phyloP scores from a whole-genome alignment of 2,888 invertebrate species.

The Andrena marginata region DNA sequence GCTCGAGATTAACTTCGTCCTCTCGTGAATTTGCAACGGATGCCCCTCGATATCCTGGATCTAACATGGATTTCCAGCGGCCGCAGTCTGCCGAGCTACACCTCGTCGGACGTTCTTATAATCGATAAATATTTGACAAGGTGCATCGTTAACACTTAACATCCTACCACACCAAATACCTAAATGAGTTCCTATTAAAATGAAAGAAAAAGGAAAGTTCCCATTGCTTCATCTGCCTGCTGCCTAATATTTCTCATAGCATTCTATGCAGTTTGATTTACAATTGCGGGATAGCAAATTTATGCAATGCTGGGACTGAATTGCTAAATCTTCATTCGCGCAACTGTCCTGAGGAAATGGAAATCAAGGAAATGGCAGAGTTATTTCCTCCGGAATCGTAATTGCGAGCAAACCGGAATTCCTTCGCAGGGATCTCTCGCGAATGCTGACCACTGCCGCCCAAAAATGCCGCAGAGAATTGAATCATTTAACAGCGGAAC shows the following conservation, averaged over 20 bases:
- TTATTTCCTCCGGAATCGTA: not conserved
- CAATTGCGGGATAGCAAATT: too few species aligned
- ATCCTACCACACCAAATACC: not conserved
- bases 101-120: constrained; percentile 51
- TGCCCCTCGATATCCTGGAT: constrained; percentile 49
- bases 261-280: too few species aligned
- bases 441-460: not conserved
- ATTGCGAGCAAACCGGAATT: not conserved
- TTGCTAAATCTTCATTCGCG: too few species aligned
- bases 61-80: constrained; percentile 48
- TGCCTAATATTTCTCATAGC: constrained; percentile 38
- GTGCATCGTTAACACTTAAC: constrained; percentile 59
- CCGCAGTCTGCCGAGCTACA: not conserved
- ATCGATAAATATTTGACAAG: constrained; percentile 68
- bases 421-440: not conserved
- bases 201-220: constrained; percentile 37
- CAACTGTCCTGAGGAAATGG: too few species aligned
- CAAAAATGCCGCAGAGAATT: constrained; percentile 27
- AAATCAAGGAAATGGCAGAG: too few species aligned
- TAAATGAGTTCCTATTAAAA: constrained; percentile 39
- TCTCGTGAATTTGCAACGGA: constrained; percentile 60
- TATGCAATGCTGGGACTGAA: too few species aligned
- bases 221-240: constrained; percentile 9
- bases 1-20: constrained; percentile 40
- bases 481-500: not conserved